A percentile compares a stretch with the other conserved stretches of the same genome.
phyloP scores from a whole-genome alignment of 2,113 vertebrate species.

The Ammodramus savannarum region DNA sequence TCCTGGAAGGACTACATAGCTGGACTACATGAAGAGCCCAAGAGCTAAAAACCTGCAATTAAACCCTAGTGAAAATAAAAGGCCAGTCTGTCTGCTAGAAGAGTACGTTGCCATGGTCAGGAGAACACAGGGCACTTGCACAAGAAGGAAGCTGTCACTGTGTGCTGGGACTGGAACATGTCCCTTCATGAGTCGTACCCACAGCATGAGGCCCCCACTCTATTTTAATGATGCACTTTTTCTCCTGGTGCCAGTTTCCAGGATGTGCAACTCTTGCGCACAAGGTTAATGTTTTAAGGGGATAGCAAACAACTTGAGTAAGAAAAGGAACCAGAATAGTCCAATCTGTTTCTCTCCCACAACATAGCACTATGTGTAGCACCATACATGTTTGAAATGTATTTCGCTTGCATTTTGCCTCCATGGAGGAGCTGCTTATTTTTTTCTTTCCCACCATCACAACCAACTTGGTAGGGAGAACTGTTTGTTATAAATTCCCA shows the following conservation, averaged over 20 bases:
- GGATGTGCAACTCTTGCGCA: neutral
- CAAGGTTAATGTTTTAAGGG: neutral
- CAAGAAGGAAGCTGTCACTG: neutral
- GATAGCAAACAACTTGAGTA: neutral
- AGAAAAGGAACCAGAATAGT: neutral
- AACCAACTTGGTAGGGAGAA: neutral
- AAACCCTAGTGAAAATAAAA: neutral
- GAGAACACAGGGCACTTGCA: neutral
- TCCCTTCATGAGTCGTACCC: rapidly evolving
- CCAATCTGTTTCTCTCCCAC: neutral
- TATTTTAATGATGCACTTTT: neutral
- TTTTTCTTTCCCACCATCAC: neutral
- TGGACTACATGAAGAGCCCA: neutral
- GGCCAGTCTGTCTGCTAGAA: neutral
- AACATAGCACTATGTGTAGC: neutral
- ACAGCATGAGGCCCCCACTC: neutral
- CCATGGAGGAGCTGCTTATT: neutral
- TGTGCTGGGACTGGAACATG: neutral
- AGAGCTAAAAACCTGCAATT: neutral
- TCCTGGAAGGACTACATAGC: neutral
- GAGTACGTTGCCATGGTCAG: rapidly evolving
- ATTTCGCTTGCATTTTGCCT: neutral
- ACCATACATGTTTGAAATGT: neutral
- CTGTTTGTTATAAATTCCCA: neutral
- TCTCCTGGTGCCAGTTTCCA: neutral